These are phyloP conservation scores for Tricholauxania praeusta DNA, from an alignment of 2,888 invertebrate species.

Conservation along the genomic window DNA sequence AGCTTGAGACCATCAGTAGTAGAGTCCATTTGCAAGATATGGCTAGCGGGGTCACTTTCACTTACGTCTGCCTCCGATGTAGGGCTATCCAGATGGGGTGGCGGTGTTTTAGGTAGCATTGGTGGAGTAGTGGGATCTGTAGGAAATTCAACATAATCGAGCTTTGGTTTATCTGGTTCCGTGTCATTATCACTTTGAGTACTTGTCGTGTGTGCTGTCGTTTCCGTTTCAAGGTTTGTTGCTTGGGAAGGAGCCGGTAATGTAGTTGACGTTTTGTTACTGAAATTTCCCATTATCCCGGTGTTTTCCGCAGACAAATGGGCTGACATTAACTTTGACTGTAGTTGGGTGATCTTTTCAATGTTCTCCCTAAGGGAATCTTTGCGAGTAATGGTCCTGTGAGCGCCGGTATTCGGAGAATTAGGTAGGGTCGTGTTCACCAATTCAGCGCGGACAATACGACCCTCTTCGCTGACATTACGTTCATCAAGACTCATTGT, in stretches of 20 bases:
- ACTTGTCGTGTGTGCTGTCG: no score
- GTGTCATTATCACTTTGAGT: neutral
- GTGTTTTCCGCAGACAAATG: constrained; percentile 57
- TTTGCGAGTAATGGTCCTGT: constrained; percentile 60
- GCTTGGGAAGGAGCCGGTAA: neutral
- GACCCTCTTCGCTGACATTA: constrained; percentile 46
- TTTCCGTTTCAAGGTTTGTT: neutral
- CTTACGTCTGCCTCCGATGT: constrained; percentile 14
- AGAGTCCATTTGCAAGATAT: constrained; percentile 52
- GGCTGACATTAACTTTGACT: constrained; percentile 67
- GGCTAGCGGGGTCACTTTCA: constrained; percentile 36
- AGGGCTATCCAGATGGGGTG: constrained; percentile 23
- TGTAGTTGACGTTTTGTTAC: constrained; percentile 33
- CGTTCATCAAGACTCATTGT: constrained; percentile 53
- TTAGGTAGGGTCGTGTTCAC: constrained; percentile 60
- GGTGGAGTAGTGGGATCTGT: constrained; percentile 35
- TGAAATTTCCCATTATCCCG: constrained; percentile 49
- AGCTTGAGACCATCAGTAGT: constrained; percentile 69
- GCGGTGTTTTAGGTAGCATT: constrained; percentile 45
- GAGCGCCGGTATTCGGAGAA: constrained; percentile 41
- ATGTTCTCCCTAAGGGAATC: constrained; percentile 67
- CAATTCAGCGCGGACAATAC: constrained; percentile 65
- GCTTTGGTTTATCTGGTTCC: constrained; percentile 17
- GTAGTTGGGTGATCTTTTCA: constrained; percentile 67
- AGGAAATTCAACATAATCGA: neutral